A percentile compares a stretch with the other conserved stretches of the same genome.
These are phyloP conservation scores for Mythimna vitellina DNA, from an alignment of 2,888 invertebrate species.

Conservation along the genomic window DNA sequence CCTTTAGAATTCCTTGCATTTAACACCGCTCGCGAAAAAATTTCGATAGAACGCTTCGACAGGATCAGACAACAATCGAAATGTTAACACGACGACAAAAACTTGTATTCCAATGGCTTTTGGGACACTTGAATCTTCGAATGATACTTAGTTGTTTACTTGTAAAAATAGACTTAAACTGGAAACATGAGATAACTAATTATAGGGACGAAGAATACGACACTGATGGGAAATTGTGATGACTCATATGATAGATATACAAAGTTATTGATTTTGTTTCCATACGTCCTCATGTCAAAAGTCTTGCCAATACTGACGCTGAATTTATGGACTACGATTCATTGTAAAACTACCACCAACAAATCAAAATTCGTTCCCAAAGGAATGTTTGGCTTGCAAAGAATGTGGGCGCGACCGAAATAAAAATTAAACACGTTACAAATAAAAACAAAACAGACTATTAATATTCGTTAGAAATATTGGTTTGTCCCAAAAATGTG, in stretches of 20 bases:
- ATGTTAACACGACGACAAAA: conserved; percentile 81
- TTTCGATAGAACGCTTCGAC: conserved; percentile 71
- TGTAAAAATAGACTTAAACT: conserved; percentile 24
- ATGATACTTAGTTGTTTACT: conserved; percentile 41
- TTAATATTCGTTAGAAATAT: conserved; percentile 90
- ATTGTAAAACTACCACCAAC: conserved; percentile 24
- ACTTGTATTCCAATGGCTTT: conserved; percentile 60
- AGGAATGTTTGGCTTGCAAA: conserved; percentile 76
- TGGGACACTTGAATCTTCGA: conserved; percentile 53
- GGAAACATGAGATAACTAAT: conserved; percentile 10
- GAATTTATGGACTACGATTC: neutral
- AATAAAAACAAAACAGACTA: conserved; percentile 86
- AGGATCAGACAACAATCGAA: conserved; percentile 85
- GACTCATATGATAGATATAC: conserved; percentile 4
- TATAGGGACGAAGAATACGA: neutral
- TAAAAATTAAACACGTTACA: conserved; percentile 79
- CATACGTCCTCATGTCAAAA: neutral
- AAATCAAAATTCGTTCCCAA: conserved; percentile 54
- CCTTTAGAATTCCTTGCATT: conserved; percentile 79
- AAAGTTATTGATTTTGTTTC: neutral
- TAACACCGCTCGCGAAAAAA: conserved; percentile 79
- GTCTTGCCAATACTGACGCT: neutral
- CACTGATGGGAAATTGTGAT: neutral
- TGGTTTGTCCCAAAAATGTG: conserved; percentile 90
- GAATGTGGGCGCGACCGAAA: conserved; percentile 82